phyloP scores from a whole-genome alignment of 1,140 invertebrate genomes.

The Drosophila grimshawi region DNA sequence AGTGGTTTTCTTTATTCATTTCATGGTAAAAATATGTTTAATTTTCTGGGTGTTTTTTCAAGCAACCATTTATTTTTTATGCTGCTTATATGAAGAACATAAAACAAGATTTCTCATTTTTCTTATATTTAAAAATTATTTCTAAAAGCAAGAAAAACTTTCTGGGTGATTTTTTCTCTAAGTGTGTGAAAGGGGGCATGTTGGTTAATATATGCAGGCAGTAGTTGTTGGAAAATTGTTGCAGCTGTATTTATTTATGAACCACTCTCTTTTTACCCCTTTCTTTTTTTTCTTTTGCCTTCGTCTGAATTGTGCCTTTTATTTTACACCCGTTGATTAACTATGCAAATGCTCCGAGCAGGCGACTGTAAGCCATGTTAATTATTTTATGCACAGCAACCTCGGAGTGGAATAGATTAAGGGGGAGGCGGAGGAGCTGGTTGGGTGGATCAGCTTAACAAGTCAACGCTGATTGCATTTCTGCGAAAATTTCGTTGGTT shows the following conservation, averaged over 20 bases:
- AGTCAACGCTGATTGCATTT: conserved; percentile 70
- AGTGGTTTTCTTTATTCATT: too few species aligned
- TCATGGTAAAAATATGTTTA: not conserved
- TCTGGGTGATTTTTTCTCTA: too few species aligned
- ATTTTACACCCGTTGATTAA: conserved; percentile 49
- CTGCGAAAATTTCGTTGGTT: conserved; percentile 37
- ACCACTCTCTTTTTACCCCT: not conserved
- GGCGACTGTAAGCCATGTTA: conserved; percentile 68
- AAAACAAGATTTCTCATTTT: too few species aligned
- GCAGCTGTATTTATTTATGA: too few species aligned
- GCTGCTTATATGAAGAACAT: too few species aligned
- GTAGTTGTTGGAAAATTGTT: not conserved
- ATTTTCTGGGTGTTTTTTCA: too few species aligned
- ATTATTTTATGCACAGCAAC: conserved; percentile 69
- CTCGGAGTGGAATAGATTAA: conserved; percentile 4
- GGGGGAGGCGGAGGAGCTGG: not conserved
- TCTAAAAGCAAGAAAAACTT: too few species aligned
- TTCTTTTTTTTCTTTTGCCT: not conserved
- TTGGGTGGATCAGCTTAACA: conserved; percentile 50
- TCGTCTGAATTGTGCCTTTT: not conserved
- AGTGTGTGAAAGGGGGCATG: not conserved
- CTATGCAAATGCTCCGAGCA: conserved; percentile 61
- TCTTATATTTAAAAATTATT: too few species aligned
- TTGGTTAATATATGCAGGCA: not conserved
- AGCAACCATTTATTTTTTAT: too few species aligned